Evolutionary conservation across 2,797 vertebrate species (phyloP).

Genomic region (Monodelphis domestica): DNA sequence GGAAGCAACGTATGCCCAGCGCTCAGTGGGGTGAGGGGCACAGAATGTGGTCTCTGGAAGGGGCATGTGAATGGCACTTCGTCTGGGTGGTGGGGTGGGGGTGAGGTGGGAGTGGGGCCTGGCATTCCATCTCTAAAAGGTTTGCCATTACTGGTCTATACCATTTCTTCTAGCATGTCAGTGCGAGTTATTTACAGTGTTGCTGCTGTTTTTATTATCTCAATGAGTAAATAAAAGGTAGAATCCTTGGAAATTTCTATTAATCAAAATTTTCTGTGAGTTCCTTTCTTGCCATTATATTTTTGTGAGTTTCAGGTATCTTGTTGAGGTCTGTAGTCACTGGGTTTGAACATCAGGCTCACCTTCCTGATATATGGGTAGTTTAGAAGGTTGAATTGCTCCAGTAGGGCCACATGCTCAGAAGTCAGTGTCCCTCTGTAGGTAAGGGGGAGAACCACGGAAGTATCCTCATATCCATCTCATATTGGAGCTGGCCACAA

Average conservation of each 20-base stretch:
- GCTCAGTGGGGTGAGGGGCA: too few relatives aligned
- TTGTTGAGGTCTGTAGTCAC: neutral
- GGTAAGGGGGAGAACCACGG: too few relatives aligned
- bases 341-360: neutral
- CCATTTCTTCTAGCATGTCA: neutral
- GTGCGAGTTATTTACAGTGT: neutral
- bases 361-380: neutral
- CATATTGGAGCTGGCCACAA: too few relatives aligned
- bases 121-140: too few relatives aligned
- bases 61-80: too few relatives aligned
- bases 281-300: neutral
- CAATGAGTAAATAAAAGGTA: neutral
- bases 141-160: too few relatives aligned
- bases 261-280: neutral
- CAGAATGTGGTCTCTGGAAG: too few relatives aligned
- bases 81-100: too few relatives aligned
- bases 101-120: too few relatives aligned
- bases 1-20: too few relatives aligned
- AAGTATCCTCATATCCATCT: neutral
- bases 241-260: neutral
- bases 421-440: neutral
- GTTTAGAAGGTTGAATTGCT: neutral
- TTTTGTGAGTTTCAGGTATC: neutral
- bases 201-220: too few relatives aligned
- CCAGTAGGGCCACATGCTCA: neutral